phyloP scores from a whole-genome alignment of 2,888 invertebrate genomes.

The Crematogaster levior region DNA sequence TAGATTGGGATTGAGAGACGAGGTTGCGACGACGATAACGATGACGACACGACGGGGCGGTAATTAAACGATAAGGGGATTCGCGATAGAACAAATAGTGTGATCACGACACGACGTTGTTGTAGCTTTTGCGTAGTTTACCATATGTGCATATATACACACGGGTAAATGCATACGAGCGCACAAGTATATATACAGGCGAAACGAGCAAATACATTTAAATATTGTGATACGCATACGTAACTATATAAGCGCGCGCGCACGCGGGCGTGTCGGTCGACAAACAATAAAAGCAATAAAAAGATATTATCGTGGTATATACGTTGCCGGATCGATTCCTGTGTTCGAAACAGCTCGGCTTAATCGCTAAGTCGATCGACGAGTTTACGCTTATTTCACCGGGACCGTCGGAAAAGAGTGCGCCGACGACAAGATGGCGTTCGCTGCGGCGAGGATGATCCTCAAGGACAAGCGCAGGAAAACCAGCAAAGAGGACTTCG shows the following conservation, averaged over 20 bases:
- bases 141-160: background rate
- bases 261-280: slow-evolving; percentile 57
- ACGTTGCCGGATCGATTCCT: background rate
- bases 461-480: slow-evolving; percentile 93
- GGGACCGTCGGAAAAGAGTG: slow-evolving; percentile 28
- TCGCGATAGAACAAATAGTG: slow-evolving; percentile 15
- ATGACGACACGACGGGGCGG: background rate
- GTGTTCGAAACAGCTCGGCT: slow-evolving; percentile 46
- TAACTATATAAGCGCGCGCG: background rate
- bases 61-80: slow-evolving; percentile 29
- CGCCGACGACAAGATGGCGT: slow-evolving; percentile 89
- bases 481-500: slow-evolving; percentile 93
- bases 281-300: slow-evolving; percentile 68
- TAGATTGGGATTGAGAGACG: slow-evolving; percentile 5
- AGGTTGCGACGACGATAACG: background rate
- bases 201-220: slow-evolving; percentile 13
- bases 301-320: background rate
- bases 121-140: slow-evolving; percentile 17
- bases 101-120: background rate
- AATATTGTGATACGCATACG: slow-evolving; percentile 35
- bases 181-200: slow-evolving; percentile 34
- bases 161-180: slow-evolving; percentile 19
- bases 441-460: slow-evolving; percentile 94
- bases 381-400: slow-evolving; percentile 26
- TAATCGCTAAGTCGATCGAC: slow-evolving; percentile 24